phyloP scores from a whole-genome alignment of 2,888 invertebrate species.

The Mesorhabditis sp. region DNA sequence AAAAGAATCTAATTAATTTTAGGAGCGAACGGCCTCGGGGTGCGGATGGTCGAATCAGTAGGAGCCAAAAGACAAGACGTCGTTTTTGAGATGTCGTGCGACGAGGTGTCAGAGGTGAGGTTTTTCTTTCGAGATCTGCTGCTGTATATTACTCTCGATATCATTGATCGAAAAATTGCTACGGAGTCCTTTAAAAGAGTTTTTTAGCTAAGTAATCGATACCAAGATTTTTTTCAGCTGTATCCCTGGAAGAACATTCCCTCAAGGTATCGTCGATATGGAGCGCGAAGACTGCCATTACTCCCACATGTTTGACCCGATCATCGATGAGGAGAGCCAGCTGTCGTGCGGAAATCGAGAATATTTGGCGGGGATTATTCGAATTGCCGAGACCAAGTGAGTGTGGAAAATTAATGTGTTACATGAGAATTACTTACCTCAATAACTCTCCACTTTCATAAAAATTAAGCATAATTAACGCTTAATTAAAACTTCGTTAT shows the following conservation, averaged over 20 bases:
- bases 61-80: slow-evolving; percentile 54
- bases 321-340: slow-evolving; percentile 41
- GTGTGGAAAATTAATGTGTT: neutral
- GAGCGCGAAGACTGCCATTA: slow-evolving; percentile 56
- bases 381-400: slow-evolving; percentile 50
- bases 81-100: slow-evolving; percentile 53
- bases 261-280: slow-evolving; percentile 45
- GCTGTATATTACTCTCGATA: too few species aligned
- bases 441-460: too few species aligned
- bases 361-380: slow-evolving; percentile 55
- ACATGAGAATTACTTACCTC: too few species aligned
- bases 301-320: slow-evolving; percentile 50
- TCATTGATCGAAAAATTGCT: too few species aligned
- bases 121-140: too few species aligned
- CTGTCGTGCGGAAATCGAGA: slow-evolving; percentile 45
- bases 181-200: too few species aligned
- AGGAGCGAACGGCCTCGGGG: slow-evolving; percentile 31
- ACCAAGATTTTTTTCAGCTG: slow-evolving; percentile 20
- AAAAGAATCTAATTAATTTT: neutral
- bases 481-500: neutral
- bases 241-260: slow-evolving; percentile 54
- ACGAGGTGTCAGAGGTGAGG: slow-evolving; percentile 18
- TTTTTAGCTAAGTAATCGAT: neutral
- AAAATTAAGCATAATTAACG: neutral
- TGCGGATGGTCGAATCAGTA: slow-evolving; percentile 56